Conservation (phyloP, 2,888 invertebrate genomes). For the Apamea monoglypha region DNA sequence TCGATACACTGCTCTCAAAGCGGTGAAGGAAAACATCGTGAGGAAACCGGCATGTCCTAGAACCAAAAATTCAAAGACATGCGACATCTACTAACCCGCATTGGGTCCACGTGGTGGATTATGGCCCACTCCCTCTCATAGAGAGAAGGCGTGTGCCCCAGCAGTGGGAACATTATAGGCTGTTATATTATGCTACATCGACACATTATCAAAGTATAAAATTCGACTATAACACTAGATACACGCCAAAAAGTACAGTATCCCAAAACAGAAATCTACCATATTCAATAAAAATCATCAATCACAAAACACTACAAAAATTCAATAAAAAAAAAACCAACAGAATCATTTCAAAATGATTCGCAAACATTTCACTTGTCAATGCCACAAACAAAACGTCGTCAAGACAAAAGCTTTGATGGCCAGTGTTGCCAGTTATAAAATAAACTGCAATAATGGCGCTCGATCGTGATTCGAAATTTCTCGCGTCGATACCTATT, state of each 20-base stretch:
- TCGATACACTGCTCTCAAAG: background rate
- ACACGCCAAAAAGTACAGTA: background rate
- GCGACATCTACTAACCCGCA: background rate
- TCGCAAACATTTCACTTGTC: slow-evolving; percentile 70
- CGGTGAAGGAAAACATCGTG: background rate
- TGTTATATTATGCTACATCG: background rate
- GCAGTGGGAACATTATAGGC: background rate
- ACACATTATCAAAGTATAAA: background rate
- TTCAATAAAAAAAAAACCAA: slow-evolving; percentile 51
- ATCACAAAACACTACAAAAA: slow-evolving; percentile 51
- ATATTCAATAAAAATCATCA: slow-evolving; percentile 44
- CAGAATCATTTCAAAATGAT: slow-evolving; percentile 63
- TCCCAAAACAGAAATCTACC: slow-evolving; percentile 31
- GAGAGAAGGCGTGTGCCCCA: background rate
- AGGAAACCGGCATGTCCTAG: background rate
- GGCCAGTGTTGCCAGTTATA: slow-evolving; percentile 77
- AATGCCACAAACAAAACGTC: slow-evolving; percentile 71
- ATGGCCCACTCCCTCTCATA: background rate
- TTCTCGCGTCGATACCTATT: slow-evolving; percentile 80
- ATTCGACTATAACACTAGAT: background rate
- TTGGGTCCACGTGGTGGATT: background rate
- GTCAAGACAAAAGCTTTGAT: slow-evolving; percentile 72
- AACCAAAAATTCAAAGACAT: background rate
- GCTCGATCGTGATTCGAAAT: slow-evolving; percentile 77
- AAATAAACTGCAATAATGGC: slow-evolving; percentile 72